Conservation (phyloP, 1,140 invertebrate genomes). For the Atta colombica region DNA sequence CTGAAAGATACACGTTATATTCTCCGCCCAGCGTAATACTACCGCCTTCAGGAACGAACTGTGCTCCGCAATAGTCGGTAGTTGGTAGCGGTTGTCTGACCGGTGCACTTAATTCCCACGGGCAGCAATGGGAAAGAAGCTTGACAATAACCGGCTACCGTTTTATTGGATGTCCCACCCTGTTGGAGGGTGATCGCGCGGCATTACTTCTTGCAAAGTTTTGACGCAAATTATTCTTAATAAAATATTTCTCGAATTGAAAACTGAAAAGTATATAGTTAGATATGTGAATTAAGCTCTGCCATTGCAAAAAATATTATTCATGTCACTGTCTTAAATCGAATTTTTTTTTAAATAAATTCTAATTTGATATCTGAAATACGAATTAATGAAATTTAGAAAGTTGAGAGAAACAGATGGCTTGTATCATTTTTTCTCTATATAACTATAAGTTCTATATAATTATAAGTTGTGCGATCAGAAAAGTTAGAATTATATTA, state of each 20-base stretch:
- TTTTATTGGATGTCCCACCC: constrained; percentile 24
- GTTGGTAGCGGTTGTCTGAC: constrained; percentile 53
- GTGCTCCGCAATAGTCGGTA: constrained; percentile 33
- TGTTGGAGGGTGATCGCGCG: neutral
- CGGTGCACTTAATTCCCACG: constrained; percentile 56
- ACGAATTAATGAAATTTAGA: constrained; percentile 15
- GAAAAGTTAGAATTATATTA: constrained; percentile 6
- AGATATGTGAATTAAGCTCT: neutral
- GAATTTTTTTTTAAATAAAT: neutral
- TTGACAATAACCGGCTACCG: constrained; percentile 52
- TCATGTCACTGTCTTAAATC: neutral
- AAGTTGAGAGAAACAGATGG: neutral
- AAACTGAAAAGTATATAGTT: neutral
- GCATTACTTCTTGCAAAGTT: constrained; percentile 20
- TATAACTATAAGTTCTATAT: too few species aligned
- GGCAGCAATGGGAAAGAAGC: constrained; percentile 57
- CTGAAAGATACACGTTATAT: constrained; percentile 57
- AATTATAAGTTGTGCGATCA: neutral
- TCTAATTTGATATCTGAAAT: neutral
- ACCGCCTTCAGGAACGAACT: constrained; percentile 41
- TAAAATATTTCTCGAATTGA: neutral
- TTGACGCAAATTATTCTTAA: neutral
- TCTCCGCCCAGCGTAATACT: constrained; percentile 3
- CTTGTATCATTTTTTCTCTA: neutral
- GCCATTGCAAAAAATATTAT: neutral